These are phyloP conservation scores for Otolemur crassicaudatus DNA, from an alignment of 2,797 vertebrate species.

Conservation along the genomic window DNA sequence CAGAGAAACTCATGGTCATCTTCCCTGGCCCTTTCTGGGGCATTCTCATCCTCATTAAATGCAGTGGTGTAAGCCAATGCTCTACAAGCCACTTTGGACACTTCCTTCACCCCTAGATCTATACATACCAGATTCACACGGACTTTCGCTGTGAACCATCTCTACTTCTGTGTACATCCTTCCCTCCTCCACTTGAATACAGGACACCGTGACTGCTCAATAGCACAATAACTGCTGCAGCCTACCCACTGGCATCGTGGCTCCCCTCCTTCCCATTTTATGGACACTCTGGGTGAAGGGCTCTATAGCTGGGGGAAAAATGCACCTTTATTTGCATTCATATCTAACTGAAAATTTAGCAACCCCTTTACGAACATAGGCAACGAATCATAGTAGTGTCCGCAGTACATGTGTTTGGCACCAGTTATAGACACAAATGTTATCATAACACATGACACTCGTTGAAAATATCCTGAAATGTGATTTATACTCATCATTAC, in stretches of 20 bases:
- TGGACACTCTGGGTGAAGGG: not conserved
- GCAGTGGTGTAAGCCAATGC: not conserved
- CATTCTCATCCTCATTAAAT: not conserved
- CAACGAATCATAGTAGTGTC: not conserved
- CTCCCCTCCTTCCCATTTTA: not conserved
- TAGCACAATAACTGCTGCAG: not conserved
- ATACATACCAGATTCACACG: not conserved
- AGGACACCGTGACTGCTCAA: not conserved
- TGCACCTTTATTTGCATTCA: not conserved
- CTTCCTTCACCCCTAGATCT: not conserved
- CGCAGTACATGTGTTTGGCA: not conserved
- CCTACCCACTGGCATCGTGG: not conserved
- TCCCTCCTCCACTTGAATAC: not conserved
- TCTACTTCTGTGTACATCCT: not conserved
- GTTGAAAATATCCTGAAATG: not conserved
- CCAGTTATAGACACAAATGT: slow-evolving; percentile 40
- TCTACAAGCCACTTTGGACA: not conserved
- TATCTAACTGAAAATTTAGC: not conserved
- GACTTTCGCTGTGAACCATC: not conserved
- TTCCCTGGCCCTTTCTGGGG: not conserved
- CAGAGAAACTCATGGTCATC: not conserved
- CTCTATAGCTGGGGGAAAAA: not conserved
- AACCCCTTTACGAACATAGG: not conserved
- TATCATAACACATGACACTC: not conserved
- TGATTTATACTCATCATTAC: not conserved